A percentile compares a stretch with the other conserved stretches of the same genome.
These are phyloP conservation scores for Brienomyrus longianalis DNA, from an alignment of 2,113 vertebrate species.

Conservation along the genomic window DNA sequence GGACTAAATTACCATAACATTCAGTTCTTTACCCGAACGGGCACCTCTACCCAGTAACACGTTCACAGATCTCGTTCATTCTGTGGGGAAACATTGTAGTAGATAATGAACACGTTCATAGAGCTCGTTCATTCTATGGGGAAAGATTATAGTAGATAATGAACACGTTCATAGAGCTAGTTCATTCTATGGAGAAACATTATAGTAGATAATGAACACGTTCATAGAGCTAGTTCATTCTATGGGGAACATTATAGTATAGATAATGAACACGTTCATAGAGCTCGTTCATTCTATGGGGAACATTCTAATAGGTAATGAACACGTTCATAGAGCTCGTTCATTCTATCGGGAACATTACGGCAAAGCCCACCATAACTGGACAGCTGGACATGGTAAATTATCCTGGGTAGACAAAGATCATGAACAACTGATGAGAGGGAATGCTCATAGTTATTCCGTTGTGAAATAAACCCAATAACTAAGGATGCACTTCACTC, in stretches of 20 bases:
- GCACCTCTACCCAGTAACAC: neutral
- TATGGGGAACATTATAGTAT: neutral
- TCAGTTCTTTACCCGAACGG: neutral
- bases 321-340: neutral
- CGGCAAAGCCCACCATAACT: neutral
- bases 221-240: neutral
- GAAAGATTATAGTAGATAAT: too few relatives aligned
- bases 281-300: neutral
- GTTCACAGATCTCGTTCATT: neutral
- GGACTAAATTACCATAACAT: neutral
- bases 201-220: neutral
- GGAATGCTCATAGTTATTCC: neutral
- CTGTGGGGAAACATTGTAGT: too few relatives aligned
- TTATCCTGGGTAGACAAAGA: neutral
- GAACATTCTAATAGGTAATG: neutral
- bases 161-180: too few relatives aligned
- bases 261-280: neutral
- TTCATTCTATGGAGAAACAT: too few relatives aligned
- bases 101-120: neutral
- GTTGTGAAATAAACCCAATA: neutral
- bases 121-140: too few relatives aligned
- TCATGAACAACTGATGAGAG: neutral
- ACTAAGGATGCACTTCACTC: neutral
- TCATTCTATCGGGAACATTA: neutral
- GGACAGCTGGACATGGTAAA: neutral